Evolutionary conservation across 2,888 invertebrate genomes (phyloP).

Genomic region (Achlya flavicornis): DNA sequence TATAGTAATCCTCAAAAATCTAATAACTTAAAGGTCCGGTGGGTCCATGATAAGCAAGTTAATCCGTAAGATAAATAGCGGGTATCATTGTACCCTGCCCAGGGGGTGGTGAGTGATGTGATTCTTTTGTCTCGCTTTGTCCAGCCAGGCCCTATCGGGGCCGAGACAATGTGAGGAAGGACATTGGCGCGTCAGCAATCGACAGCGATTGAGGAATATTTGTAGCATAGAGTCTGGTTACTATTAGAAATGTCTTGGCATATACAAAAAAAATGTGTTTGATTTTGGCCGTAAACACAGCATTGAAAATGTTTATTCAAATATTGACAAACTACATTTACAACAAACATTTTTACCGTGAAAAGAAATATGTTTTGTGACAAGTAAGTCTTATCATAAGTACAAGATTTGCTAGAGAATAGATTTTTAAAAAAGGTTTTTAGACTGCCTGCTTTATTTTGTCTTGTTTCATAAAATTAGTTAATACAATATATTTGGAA

Average conservation of each 20-base stretch:
- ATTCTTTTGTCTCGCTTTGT: conserved; percentile 77
- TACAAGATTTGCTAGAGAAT: no score
- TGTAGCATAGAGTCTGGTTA: conserved; percentile 11
- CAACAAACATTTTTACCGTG: no score
- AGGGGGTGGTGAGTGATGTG: conserved; percentile 76
- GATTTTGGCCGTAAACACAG: background rate
- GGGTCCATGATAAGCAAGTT: conserved; percentile 75
- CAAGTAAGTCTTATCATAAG: no score
- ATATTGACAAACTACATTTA: no score
- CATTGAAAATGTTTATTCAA: no score
- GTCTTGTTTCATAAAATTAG: no score
- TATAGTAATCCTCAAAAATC: conserved; percentile 31
- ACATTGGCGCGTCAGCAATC: conserved; percentile 69
- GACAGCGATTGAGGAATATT: conserved; percentile 40
- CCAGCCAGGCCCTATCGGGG: conserved; percentile 39
- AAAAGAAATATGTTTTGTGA: no score
- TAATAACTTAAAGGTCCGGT: conserved; percentile 52
- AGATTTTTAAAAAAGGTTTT: no score
- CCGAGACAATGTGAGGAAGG: conserved; percentile 72
- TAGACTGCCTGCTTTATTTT: background rate
- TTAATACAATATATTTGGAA: no score
- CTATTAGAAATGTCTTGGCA: conserved; percentile 4
- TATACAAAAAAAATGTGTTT: background rate
- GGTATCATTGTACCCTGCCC: conserved; percentile 63
- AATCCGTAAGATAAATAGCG: conserved; percentile 80